These are phyloP conservation scores for Chaetops frenatus DNA, from an alignment of 2,113 vertebrate genomes.

Conservation along the genomic window DNA sequence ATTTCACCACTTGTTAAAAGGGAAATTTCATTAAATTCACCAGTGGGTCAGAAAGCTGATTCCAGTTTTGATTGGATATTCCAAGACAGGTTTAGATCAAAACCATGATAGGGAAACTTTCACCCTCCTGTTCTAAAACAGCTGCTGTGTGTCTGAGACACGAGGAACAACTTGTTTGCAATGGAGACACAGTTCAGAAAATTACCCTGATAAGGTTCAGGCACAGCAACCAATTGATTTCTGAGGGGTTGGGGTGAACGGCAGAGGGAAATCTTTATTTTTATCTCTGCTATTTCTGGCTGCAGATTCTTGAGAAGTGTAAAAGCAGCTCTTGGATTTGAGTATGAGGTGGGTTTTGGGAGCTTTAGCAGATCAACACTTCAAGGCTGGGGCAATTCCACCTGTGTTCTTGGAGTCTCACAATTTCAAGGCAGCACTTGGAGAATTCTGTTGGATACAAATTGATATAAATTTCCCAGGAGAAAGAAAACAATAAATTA, in stretches of 20 bases:
- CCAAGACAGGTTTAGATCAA: neutral
- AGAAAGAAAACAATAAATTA: neutral
- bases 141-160: neutral
- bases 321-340: neutral
- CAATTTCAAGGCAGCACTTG: neutral
- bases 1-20: neutral
- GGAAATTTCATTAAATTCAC: neutral
- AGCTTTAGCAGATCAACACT: neutral
- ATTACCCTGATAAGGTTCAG: neutral
- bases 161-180: neutral
- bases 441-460: neutral
- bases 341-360: rapidly evolving
- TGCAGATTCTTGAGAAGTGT: neutral
- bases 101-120: neutral
- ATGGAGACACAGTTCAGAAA: neutral
- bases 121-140: neutral
- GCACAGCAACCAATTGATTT: neutral
- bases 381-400: neutral
- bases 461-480: neutral
- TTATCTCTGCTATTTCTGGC: neutral
- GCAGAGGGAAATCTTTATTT: neutral
- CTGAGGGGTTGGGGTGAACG: neutral
- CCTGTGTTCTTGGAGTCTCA: neutral
- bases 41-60: neutral
- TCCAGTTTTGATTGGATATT: neutral